Conservation (phyloP, 2,113 vertebrate species). For the Rhagologus leucostigma region DNA sequence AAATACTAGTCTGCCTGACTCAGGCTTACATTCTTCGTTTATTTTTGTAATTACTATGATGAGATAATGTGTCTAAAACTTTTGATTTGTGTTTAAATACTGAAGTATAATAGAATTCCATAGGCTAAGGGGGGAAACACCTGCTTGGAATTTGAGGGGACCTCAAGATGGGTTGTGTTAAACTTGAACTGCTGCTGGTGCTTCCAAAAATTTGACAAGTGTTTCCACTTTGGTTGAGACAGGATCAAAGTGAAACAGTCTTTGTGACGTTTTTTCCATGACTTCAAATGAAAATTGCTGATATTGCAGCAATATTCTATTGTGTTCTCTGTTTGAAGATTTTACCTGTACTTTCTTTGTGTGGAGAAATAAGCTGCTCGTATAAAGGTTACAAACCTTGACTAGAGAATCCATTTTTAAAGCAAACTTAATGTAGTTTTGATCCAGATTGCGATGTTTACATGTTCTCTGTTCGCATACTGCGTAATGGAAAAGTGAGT, state of each 20-base stretch:
- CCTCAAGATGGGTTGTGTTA: not conserved
- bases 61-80: not conserved
- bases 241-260: not conserved
- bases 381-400: not conserved
- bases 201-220: not conserved
- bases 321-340: not conserved
- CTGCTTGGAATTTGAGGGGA: not conserved
- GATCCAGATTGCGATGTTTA: not conserved
- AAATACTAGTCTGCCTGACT: not conserved
- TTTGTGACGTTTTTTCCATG: fast-evolving
- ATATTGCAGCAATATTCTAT: not conserved
- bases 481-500: not conserved
- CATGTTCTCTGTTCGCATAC: not conserved
- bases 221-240: not conserved
- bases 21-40: not conserved
- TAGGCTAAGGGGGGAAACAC: not conserved
- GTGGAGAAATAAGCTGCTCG: not conserved
- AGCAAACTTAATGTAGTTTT: not conserved
- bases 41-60: not conserved
- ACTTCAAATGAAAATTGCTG: not conserved
- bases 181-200: not conserved
- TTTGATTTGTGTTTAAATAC: not conserved
- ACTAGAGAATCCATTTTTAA: not conserved
- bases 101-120: not conserved
- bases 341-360: not conserved